phyloP scores from a whole-genome alignment of 1,140 invertebrate genomes.

The Sogatella furcifera region DNA sequence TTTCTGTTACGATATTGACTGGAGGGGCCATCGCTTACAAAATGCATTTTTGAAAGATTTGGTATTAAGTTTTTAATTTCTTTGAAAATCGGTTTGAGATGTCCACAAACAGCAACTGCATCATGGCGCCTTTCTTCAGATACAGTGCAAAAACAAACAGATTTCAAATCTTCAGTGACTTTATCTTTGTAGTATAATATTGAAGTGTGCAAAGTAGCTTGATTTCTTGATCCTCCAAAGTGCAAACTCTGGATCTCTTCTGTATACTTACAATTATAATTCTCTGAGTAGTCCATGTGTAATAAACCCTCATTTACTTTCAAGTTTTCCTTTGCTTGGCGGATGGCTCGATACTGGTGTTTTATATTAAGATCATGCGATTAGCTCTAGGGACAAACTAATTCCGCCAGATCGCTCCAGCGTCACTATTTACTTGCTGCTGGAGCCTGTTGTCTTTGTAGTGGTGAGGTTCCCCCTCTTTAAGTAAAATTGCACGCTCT shows the following conservation, averaged over 20 bases:
- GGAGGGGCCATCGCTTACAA: constrained; percentile 19
- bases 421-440: no score
- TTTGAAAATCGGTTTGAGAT: constrained; percentile 1
- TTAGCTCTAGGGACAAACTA: no score
- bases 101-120: constrained; percentile 2
- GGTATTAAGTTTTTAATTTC: constrained; percentile 4
- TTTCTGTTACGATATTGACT: constrained; percentile 20
- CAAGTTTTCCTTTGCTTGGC: constrained; percentile 26
- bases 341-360: constrained; percentile 25
- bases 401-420: no score
- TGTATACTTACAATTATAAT: constrained; percentile 29
- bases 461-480: no score
- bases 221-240: constrained; percentile 27
- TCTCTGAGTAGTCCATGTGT: constrained; percentile 30
- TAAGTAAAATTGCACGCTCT: no score
- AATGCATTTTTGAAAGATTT: constrained; percentile 10
- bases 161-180: no score
- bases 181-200: constrained; percentile 22
- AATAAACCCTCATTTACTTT: constrained; percentile 25
- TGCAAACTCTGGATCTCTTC: constrained; percentile 29
- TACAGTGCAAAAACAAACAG: no score
- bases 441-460: no score
- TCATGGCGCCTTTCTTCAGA: not conserved
- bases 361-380: no score
- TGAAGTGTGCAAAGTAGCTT: constrained; percentile 31